Evolutionary conservation across 1,140 invertebrate genomes (phyloP).

Genomic region (Chelonus insularis): DNA sequence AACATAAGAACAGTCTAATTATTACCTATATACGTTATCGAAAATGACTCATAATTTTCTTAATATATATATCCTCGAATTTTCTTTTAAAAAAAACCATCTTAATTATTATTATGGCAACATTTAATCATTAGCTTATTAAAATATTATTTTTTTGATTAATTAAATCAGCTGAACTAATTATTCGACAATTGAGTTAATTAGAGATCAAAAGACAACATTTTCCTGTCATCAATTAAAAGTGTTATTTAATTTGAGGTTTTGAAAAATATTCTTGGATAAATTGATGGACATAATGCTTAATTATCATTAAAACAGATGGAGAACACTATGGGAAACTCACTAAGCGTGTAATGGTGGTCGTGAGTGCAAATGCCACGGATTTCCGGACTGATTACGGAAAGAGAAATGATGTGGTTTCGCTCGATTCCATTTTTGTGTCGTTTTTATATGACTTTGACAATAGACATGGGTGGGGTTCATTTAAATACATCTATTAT

Average conservation of each 20-base stretch:
- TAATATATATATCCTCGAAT: no score
- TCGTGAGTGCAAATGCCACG: constrained; percentile 7
- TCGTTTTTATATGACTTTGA: neutral
- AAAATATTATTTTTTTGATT: no score
- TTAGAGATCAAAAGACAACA: no score
- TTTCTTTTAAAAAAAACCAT: no score
- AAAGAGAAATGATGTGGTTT: constrained; percentile 15
- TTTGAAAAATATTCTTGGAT: no score
- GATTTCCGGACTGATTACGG: constrained; percentile 21
- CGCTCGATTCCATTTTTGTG: constrained; percentile 1
- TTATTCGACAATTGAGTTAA: no score
- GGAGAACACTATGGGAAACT: constrained; percentile 9
- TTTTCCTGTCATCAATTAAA: no score
- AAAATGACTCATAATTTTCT: neutral
- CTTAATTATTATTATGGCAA: no score
- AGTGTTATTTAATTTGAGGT: no score
- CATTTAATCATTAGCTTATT: no score
- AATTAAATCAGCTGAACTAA: no score
- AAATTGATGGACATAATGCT: no score
- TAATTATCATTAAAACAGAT: neutral
- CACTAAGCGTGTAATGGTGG: constrained; percentile 20
- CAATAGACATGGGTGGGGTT: constrained; percentile 1
- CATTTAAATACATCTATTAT: neutral
- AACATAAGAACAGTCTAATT: neutral
- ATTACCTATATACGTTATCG: neutral